A percentile compares a stretch with the other conserved stretches of the same genome.
phyloP scores from a whole-genome alignment of 2,888 invertebrate genomes.

The Maniola hyperantus region DNA sequence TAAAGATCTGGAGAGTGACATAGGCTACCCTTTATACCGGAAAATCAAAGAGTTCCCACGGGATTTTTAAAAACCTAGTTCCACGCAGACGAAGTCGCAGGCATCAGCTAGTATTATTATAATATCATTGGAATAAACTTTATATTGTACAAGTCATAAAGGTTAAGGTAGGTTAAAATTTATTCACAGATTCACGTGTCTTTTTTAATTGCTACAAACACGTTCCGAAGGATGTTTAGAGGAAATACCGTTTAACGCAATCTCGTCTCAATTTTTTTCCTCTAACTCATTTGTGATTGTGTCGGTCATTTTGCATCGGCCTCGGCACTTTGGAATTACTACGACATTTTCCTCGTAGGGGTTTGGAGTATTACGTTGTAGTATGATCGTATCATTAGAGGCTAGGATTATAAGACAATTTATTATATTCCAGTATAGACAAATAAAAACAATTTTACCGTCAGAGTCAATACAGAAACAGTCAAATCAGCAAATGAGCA shows the following conservation, averaged over 20 bases:
- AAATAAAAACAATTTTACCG: no score
- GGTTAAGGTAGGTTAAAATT: not conserved
- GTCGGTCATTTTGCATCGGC: conserved; percentile 26
- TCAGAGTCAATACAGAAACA: no score
- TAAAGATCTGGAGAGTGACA: no score
- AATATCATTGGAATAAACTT: no score
- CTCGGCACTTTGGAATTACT: conserved; percentile 22
- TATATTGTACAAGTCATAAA: no score
- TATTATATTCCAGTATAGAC: no score
- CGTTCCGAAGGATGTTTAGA: conserved; percentile 27
- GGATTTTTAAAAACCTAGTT: no score
- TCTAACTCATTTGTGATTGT: conserved; percentile 30
- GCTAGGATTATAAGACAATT: not conserved
- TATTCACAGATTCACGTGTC: not conserved
- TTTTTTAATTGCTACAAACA: conserved; percentile 7
- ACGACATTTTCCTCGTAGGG: conserved; percentile 20
- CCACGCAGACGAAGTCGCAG: no score
- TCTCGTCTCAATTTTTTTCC: conserved; percentile 32
- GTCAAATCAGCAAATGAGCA: no score
- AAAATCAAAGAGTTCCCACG: no score
- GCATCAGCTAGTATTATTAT: no score
- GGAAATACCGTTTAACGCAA: conserved; percentile 30
- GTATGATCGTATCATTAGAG: not conserved
- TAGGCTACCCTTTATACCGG: no score
- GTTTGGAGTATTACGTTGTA: not conserved